phyloP scores from a whole-genome alignment of 2,888 invertebrate genomes.

The Dioctria linearis region DNA sequence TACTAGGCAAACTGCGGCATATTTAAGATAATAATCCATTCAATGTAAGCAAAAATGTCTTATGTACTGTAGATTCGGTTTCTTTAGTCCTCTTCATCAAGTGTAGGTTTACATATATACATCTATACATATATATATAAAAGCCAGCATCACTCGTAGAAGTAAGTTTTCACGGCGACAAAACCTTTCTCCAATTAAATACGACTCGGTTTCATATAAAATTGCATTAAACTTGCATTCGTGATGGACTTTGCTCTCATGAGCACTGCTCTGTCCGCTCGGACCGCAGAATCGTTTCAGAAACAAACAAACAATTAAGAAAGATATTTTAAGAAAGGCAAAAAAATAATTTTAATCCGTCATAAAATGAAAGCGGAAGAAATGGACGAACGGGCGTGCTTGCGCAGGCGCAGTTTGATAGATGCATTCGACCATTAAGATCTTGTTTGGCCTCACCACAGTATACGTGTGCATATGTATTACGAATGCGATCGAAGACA shows the following conservation, averaged over 20 bases:
- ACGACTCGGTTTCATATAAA: not conserved
- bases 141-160: not conserved
- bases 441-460: not conserved
- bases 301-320: constrained; percentile 8
- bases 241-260: not conserved
- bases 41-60: no score
- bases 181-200: constrained; percentile 7
- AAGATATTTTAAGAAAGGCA: constrained; percentile 8
- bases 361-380: constrained; percentile 46
- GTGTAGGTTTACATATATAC: no score
- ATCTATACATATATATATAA: no score
- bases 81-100: no score
- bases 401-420: constrained; percentile 25
- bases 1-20: no score
- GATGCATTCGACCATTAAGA: constrained; percentile 15
- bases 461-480: not conserved
- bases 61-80: no score
- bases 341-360: constrained; percentile 36
- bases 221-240: not conserved
- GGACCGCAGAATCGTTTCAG: not conserved
- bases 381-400: not conserved
- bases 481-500: not conserved
- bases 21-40: no score
- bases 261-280: not conserved
- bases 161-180: not conserved